Percentiles rank a stretch among this genome's conserved stretches.
phyloP scores from a whole-genome alignment of 2,888 invertebrate species.

The Ctena decussata region DNA sequence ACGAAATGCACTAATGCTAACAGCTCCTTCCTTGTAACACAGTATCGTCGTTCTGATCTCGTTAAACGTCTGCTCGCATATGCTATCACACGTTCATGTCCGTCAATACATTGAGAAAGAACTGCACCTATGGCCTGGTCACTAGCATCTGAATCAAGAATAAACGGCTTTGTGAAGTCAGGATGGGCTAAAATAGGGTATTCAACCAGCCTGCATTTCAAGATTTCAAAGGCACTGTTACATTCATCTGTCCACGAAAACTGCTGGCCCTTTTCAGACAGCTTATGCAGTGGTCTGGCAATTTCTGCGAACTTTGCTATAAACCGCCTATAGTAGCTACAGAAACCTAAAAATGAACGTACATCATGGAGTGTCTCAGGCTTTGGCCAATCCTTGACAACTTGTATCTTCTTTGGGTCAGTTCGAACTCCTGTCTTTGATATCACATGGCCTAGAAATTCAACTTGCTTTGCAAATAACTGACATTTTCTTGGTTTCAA shows the following conservation, averaged over 20 bases:
- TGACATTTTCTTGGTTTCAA: neutral
- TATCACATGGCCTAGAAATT: conserved; percentile 15
- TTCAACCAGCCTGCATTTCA: too few relatives aligned
- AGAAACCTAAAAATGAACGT: too few relatives aligned
- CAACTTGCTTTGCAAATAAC: too few relatives aligned
- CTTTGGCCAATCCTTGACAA: conserved; percentile 11
- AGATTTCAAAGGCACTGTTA: neutral
- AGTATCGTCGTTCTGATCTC: conserved; percentile 19
- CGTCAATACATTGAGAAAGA: too few relatives aligned
- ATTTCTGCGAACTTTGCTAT: conserved; percentile 4
- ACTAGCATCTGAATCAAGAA: too few relatives aligned
- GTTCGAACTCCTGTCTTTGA: neutral
- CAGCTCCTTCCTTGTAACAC: conserved; percentile 51
- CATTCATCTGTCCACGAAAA: neutral
- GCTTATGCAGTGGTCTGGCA: conserved; percentile 21
- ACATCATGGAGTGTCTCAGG: neutral
- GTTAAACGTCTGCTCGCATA: too few relatives aligned
- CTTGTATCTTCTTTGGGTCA: conserved; percentile 7
- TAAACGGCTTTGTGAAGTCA: too few relatives aligned
- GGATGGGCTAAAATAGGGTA: too few relatives aligned
- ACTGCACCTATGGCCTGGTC: too few relatives aligned
- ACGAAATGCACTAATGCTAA: neutral
- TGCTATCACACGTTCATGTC: too few relatives aligned
- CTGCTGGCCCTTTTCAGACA: conserved; percentile 23
- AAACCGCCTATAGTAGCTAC: too few relatives aligned